phyloP scores from a whole-genome alignment of 2,888 invertebrate genomes.

The Hydrotaea cyrtoneurina region DNA sequence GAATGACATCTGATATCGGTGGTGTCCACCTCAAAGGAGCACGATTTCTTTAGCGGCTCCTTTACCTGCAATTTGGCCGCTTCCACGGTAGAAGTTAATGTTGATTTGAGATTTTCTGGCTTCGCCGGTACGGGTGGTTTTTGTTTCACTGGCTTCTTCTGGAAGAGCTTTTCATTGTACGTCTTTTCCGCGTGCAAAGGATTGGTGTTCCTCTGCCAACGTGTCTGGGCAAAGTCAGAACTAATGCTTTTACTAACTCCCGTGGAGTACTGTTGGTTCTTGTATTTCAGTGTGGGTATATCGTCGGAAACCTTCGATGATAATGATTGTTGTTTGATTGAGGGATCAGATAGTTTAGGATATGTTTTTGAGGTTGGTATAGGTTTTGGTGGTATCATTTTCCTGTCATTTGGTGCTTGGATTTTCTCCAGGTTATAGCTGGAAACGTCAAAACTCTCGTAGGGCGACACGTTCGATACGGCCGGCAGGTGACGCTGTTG shows the following conservation, averaged over 20 bases:
- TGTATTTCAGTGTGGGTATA: constrained; percentile 78
- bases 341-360: constrained; percentile 73
- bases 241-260: constrained; percentile 80
- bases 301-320: constrained; percentile 72
- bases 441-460: constrained; percentile 81
- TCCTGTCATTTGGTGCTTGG: constrained; percentile 59
- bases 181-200: constrained; percentile 68
- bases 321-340: constrained; percentile 31
- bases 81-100: constrained; percentile 73
- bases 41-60: constrained; percentile 73
- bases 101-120: constrained; percentile 76
- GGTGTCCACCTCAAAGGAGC: constrained; percentile 76
- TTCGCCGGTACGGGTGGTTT: constrained; percentile 79
- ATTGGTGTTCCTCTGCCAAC: constrained; percentile 76
- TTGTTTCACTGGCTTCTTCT: constrained; percentile 74
- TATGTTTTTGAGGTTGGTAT: constrained; percentile 78
- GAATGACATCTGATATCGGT: constrained; percentile 71
- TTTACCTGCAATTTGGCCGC: constrained; percentile 46
- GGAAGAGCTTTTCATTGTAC: constrained; percentile 73
- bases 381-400: constrained; percentile 69
- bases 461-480: constrained; percentile 69
- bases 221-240: constrained; percentile 80
- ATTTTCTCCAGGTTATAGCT: constrained; percentile 77
- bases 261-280: constrained; percentile 79
- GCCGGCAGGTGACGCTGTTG: constrained; percentile 72